These are phyloP conservation scores for Poeciliopsis retropinna DNA, from an alignment of 2,113 vertebrate species.

Conservation along the genomic window DNA sequence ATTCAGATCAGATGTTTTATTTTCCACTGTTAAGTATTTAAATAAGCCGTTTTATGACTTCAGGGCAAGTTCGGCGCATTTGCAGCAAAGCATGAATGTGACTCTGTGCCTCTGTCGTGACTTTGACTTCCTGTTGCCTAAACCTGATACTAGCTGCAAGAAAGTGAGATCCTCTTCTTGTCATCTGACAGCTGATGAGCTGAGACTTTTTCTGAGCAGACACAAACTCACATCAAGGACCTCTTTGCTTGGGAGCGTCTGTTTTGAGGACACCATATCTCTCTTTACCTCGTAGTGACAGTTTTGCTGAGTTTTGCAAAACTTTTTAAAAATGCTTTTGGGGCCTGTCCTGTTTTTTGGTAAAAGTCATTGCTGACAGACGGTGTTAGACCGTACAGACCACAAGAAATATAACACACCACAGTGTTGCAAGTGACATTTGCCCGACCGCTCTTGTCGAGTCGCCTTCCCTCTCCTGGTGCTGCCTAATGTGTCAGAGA, in stretches of 20 bases:
- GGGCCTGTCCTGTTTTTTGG: constrained; percentile 47
- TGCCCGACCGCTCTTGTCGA: constrained; percentile 32
- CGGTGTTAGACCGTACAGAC: constrained; percentile 45
- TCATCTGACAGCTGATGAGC: constrained; percentile 42
- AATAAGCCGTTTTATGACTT: constrained; percentile 40
- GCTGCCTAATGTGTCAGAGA: constrained; percentile 59
- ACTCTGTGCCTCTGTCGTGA: constrained; percentile 26
- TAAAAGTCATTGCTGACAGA: constrained; percentile 46
- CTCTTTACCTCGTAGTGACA: constrained; percentile 47
- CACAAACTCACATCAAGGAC: constrained; percentile 42
- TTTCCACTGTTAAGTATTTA: constrained; percentile 43
- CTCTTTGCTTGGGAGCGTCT: constrained; percentile 34
- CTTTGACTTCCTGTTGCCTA: constrained; percentile 65
- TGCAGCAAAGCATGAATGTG: constrained; percentile 14
- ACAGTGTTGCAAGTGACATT: too few species aligned
- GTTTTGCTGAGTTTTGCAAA: constrained; percentile 56
- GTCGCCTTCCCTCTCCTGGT: constrained; percentile 26
- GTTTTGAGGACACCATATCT: constrained; percentile 35
- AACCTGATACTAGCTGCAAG: constrained; percentile 26
- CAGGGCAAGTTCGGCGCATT: constrained; percentile 30
- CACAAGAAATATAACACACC: constrained; percentile 39
- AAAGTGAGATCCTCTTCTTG: constrained; percentile 21
- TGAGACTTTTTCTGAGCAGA: constrained; percentile 28
- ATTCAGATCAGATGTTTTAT: constrained; percentile 7
- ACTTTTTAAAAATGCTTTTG: constrained; percentile 40